These are phyloP conservation scores for Myathropa florea DNA, from an alignment of 2,888 invertebrate genomes.

Conservation along the genomic window DNA sequence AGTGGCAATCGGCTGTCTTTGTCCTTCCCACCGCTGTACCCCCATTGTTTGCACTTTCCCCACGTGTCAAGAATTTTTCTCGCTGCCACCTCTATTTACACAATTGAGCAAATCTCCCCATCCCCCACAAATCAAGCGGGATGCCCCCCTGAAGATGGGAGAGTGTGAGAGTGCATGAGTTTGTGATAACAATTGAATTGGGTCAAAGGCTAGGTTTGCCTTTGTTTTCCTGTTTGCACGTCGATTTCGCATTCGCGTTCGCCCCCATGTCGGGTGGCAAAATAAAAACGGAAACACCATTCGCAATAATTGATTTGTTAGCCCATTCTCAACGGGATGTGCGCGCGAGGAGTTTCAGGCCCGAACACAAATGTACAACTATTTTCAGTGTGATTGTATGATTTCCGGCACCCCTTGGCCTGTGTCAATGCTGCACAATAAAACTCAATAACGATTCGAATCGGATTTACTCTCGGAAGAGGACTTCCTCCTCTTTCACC, in stretches of 20 bases:
- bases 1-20: too few species aligned
- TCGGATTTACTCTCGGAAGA: slow-evolving; percentile 35
- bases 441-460: slow-evolving; percentile 43
- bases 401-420: slow-evolving; percentile 35
- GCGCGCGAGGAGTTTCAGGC: slow-evolving; percentile 7
- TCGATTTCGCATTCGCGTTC: background rate
- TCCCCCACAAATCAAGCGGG: background rate
- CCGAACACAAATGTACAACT: slow-evolving; percentile 50
- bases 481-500: background rate
- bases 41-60: too few species aligned
- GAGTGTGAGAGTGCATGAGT: background rate
- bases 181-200: slow-evolving; percentile 24
- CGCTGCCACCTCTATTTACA: slow-evolving; percentile 38
- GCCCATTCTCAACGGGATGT: slow-evolving; percentile 1
- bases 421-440: slow-evolving; percentile 29
- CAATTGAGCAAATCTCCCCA: background rate
- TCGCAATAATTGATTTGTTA: slow-evolving; percentile 67
- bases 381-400: slow-evolving; percentile 47
- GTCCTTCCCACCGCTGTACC: too few species aligned
- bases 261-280: slow-evolving; percentile 12
- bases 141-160: background rate
- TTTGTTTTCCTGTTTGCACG: slow-evolving; percentile 7
- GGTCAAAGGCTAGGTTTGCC: slow-evolving; percentile 40
- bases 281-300: slow-evolving; percentile 52
- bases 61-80: background rate